Base-by-base conservation (phyloP, 64 coral and sea anemone genomes). In the Acropora tenuis region DNA sequence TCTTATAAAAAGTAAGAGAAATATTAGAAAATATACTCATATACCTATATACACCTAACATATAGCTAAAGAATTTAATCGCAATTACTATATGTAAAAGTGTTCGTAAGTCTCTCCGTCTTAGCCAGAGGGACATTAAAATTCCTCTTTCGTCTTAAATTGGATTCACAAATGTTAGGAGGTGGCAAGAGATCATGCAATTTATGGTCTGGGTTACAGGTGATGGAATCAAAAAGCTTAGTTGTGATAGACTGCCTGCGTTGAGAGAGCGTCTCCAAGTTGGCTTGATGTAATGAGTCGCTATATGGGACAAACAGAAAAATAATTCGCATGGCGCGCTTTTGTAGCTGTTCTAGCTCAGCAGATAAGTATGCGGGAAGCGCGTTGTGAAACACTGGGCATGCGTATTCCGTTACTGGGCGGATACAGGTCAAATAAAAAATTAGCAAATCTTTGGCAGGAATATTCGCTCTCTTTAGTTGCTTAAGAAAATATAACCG, bases 321-420 rank as follows among this genome's bases (percentile, higher is more conserved):
- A 71, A 41, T 71, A 71, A 71, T 71, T 71, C 18, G 68, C 68
- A 41, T 20, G 19, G 68, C 68, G 18, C 68, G 68, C 68, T 71
- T 71, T 19, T 71, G 18, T 71, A 41, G n/a, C 68, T 71, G 68
- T 71, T 71, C 59, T 67, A 68, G 41, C 59, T 86, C 82, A 44
- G 43, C 48, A 17, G 84, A 75, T 87, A 87, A 58, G 12, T 87
- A 87, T 49, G 66, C 67, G 18, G 84, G 84, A 50, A 87, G 84
- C 67, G 67, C 46, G 9, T 74, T 50, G 67, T 75, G 84, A 75
- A 87, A 87, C 69, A 87, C 84, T 61, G 84, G 68, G 73, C 84
- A 87, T 87, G 84, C 84, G 84, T 87, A 73, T 87, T 74, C 84
- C 67, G 45, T 74, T 58, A 87, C 84, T 74, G 84, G 84, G 66